Conservation (phyloP, 2,888 invertebrate species). For the Harpalus rubripes region DNA sequence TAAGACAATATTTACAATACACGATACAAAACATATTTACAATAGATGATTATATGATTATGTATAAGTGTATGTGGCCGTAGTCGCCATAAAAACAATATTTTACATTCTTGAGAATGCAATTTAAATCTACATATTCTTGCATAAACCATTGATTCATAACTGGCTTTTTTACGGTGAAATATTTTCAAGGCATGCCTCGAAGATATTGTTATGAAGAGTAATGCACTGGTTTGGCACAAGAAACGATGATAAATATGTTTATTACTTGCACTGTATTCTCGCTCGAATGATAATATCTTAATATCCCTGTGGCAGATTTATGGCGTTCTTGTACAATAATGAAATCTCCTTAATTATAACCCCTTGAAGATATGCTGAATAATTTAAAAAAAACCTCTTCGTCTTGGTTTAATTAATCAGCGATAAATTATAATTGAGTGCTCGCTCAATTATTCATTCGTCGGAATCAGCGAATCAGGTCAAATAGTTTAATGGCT, state of each 20-base stretch:
- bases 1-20: too few relatives aligned
- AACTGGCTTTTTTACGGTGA: too few relatives aligned
- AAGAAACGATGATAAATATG: not conserved
- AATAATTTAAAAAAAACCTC: constrained; percentile 20
- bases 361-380: not conserved
- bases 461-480: constrained; percentile 31
- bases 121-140: too few relatives aligned
- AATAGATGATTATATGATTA: too few relatives aligned
- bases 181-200: too few relatives aligned
- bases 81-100: too few relatives aligned
- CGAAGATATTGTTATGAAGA: too few relatives aligned
- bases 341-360: constrained; percentile 1
- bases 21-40: too few relatives aligned
- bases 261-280: not conserved
- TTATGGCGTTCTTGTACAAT: not conserved
- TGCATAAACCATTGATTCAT: too few relatives aligned
- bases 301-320: constrained; percentile 4
- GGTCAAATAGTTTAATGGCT: constrained; percentile 46
- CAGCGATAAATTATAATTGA: constrained; percentile 34
- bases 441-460: not conserved
- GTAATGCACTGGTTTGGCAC: not conserved
- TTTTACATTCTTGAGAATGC: too few relatives aligned
- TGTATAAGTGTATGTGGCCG: too few relatives aligned
- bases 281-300: not conserved
- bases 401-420: constrained; percentile 19